Percentiles rank a stretch among this genome's conserved stretches.
Conservation (phyloP, 2,797 vertebrate species). For the Danio albolineatus region DNA sequence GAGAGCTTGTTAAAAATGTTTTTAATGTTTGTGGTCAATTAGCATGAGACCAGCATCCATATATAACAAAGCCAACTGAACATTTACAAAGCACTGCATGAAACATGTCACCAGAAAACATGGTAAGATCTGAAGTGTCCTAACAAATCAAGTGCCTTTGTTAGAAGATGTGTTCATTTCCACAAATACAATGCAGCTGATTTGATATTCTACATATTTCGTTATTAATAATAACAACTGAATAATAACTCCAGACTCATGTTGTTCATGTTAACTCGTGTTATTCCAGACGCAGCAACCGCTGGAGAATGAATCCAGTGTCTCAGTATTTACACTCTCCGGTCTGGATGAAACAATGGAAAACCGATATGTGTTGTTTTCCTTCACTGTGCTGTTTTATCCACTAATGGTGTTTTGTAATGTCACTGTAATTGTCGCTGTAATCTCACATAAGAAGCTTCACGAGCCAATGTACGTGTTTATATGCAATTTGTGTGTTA, state of each 20-base stretch:
- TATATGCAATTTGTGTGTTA: slow-evolving; percentile 59
- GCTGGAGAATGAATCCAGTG: slow-evolving; percentile 11
- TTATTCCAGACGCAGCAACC: slow-evolving; percentile 11
- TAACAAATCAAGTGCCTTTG: background rate
- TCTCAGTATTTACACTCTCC: slow-evolving; percentile 59
- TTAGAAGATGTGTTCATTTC: background rate
- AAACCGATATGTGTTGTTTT: slow-evolving; percentile 50
- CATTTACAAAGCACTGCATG: background rate
- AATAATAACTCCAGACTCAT: background rate
- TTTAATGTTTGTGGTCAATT: slow-evolving; percentile 2
- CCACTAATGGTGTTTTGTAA: slow-evolving; percentile 52
- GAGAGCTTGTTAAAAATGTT: slow-evolving; percentile 24
- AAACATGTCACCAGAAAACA: background rate
- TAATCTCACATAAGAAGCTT: slow-evolving; percentile 43
- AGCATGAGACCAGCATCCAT: slow-evolving; percentile 5
- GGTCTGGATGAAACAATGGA: slow-evolving; percentile 60
- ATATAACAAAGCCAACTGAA: background rate
- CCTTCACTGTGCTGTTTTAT: slow-evolving; percentile 43
- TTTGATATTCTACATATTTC: background rate
- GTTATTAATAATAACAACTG: background rate
- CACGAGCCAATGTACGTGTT: slow-evolving; percentile 64
- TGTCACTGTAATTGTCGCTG: slow-evolving; percentile 30
- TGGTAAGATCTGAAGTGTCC: slow-evolving; percentile 7
- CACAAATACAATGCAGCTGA: background rate
- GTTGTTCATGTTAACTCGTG: too few relatives aligned